Conservation (phyloP, 2,113 vertebrate genomes). For the Chionodraco myersi region DNA sequence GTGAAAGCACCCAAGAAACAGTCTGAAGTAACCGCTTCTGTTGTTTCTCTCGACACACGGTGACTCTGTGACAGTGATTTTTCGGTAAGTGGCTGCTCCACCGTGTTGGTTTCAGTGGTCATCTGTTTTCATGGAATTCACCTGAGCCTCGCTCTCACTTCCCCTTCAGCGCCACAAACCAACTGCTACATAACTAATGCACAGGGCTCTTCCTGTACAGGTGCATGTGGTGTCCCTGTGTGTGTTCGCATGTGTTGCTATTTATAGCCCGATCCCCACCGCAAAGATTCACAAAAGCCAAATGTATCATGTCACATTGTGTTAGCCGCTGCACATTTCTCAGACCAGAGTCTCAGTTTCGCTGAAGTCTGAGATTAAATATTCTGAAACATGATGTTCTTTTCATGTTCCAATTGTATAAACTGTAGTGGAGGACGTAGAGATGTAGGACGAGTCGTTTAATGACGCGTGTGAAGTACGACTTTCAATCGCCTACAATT, state of each 20-base stretch:
- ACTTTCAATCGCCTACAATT: neutral
- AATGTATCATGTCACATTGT: conserved; percentile 43
- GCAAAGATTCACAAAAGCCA: conserved; percentile 48
- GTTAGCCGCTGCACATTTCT: conserved; percentile 15
- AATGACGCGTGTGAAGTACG: neutral
- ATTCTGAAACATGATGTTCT: neutral
- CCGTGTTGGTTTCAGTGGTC: conserved; percentile 48
- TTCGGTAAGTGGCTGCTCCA: conserved; percentile 36
- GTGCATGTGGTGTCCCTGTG: conserved; percentile 52
- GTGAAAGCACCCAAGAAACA: neutral
- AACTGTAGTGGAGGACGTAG: neutral
- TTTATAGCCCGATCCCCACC: conserved; percentile 55
- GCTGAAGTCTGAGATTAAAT: conserved; percentile 5
- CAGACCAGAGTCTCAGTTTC: neutral
- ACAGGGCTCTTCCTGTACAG: conserved; percentile 70
- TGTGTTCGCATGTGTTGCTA: conserved; percentile 38
- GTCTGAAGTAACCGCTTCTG: neutral
- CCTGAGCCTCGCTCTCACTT: conserved; percentile 72
- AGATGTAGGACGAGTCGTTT: neutral
- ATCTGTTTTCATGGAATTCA: conserved; percentile 64
- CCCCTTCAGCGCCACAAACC: conserved; percentile 51
- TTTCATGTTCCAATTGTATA: neutral
- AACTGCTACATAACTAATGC: conserved; percentile 58
- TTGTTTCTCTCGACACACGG: neutral
- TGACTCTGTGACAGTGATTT: conserved; percentile 30